These are phyloP conservation scores for Actinopyga echinites DNA, from an alignment of 53 echinoderm and acorn worm genomes.

Conservation along the genomic window DNA sequence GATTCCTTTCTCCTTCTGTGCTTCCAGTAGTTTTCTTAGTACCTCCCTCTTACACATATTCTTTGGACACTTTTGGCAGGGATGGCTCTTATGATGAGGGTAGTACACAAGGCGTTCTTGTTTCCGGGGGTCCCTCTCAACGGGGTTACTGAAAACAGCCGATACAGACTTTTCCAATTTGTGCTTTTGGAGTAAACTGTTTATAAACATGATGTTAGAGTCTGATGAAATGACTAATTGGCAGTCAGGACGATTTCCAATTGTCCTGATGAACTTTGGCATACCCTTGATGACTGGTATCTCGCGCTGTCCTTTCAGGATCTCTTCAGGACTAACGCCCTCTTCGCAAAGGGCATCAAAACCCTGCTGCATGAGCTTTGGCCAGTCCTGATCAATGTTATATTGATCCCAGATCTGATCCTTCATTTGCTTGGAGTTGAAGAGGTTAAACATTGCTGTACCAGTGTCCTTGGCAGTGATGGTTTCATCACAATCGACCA, in stretches of 20 bases:
- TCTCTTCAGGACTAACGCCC: slow-evolving; percentile 9
- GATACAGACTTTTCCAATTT: slow-evolving; percentile 19
- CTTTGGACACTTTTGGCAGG: slow-evolving; percentile 7
- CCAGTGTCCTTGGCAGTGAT: slow-evolving; percentile 29
- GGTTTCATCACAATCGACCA: slow-evolving; percentile 33
- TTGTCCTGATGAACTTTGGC: slow-evolving; percentile 12
- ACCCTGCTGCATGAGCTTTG: slow-evolving; percentile 13
- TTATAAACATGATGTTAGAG: slow-evolving; percentile 19
- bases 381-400: slow-evolving; percentile 32
- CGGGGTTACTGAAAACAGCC: slow-evolving; percentile 10
- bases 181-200: slow-evolving; percentile 16
- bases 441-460: slow-evolving; percentile 18
- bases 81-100: slow-evolving; percentile 23
- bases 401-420: slow-evolving; percentile 27
- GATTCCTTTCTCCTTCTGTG: background rate
- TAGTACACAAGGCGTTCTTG: slow-evolving; percentile 1
- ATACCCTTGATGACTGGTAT: slow-evolving; percentile 19
- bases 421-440: background rate
- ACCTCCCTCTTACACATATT: slow-evolving; percentile 37
- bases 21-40: slow-evolving; percentile 7
- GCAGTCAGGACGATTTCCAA: slow-evolving; percentile 24
- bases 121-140: slow-evolving; percentile 8
- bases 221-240: slow-evolving; percentile 22
- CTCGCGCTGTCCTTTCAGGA: slow-evolving; percentile 5
- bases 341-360: slow-evolving; percentile 28